Evolutionary conservation across 1,140 invertebrate species (phyloP), one percentile per base, ranked within the genome.

Genomic region (Pomacea maculata): DNA sequence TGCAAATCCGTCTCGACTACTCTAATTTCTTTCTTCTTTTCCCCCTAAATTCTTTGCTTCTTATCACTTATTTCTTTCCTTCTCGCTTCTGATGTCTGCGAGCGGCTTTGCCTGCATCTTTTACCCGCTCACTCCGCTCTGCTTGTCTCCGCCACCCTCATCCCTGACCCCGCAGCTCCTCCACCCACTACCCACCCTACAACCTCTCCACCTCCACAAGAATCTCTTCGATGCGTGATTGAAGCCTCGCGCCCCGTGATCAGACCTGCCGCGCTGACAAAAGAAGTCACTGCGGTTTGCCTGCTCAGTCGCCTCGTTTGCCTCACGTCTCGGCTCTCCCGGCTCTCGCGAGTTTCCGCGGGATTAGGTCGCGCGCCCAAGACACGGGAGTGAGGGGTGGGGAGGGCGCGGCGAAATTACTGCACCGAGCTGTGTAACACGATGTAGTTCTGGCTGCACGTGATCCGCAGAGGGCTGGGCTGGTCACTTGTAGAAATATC

Each of bases 391-490:
- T 68, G 54, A 67, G 77, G 64, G 45, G 34, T 45, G 34, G 34
- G 34, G 34, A 45, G 34, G 34, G 34, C 34, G 17, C 19, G 57
- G 17, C 52, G 67, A 78, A 71, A 78, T 78, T 67, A 78, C 77
- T 78, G 65, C 77, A 65, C 65, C 54, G 29, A 57, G 21, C 45
- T 45, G 65, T 55, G n/a, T 34, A 71, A 78, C 77, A 78, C 77
- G 77, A 78, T 78, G 77, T 71, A 78, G 77, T 70, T 70, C 77
- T 52, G 65, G 52, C 65, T 21, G 14, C 25, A 78, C 77, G 77
- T 78, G 77, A 70, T 45, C 14, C 63, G 75, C 45, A 25, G 77
- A 45, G 64, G 65, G 57, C 57, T 17, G 57, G 57, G 1, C 57
- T 61, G 57, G 57, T 61, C 57, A 9, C 57, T 61, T 61, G 57